Evolutionary conservation across 2,113 vertebrate species (phyloP).

Genomic region (Brachirus orientalis): DNA sequence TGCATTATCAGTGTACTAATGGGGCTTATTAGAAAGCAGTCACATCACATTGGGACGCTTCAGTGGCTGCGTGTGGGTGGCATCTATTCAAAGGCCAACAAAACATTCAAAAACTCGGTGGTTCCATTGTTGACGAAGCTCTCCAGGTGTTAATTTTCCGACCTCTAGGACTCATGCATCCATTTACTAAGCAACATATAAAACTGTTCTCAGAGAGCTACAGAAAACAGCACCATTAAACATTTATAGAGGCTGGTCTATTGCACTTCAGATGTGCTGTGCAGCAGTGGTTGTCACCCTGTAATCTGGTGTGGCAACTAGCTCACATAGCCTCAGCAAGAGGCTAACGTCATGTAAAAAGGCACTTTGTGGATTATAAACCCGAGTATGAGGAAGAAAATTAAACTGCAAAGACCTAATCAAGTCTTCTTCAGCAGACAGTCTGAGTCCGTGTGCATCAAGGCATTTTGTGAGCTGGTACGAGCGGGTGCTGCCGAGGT

Average conservation of each 20-base stretch:
- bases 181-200: conserved; percentile 12
- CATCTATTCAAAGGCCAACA: no score
- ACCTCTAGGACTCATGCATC: background rate
- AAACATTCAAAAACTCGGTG: no score
- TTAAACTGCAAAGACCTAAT: conserved; percentile 25
- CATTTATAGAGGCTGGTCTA: conserved; percentile 6
- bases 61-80: no score
- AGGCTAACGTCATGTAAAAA: no score
- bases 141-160: conserved; percentile 37
- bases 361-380: conserved; percentile 34
- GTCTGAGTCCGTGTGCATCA: background rate
- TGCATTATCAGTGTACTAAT: no score
- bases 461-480: conserved; percentile 29
- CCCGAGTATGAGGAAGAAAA: conserved; percentile 30
- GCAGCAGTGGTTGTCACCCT: conserved; percentile 27
- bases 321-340: conserved; percentile 15
- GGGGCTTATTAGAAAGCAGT: no score
- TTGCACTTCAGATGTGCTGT: no score
- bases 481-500: conserved; percentile 4
- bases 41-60: no score
- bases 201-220: background rate
- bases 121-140: background rate
- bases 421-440: conserved; percentile 17
- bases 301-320: conserved; percentile 60
- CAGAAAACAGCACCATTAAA: conserved; percentile 9